Conservation (phyloP, 2,797 vertebrate genomes). For the Setipinna tenuifilis region DNA sequence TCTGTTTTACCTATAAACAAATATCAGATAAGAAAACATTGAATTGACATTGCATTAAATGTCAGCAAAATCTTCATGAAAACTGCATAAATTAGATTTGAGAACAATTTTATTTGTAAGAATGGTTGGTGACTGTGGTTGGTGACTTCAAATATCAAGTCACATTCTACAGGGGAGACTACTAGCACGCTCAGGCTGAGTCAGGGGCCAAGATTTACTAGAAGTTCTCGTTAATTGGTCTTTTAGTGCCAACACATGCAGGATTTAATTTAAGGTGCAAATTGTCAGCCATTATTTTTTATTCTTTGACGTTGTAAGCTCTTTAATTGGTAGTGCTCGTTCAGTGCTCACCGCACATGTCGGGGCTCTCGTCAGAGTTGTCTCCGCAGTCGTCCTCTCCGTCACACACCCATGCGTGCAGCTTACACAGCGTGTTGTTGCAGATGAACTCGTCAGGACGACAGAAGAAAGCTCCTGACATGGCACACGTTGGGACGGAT, state of each 20-base stretch:
- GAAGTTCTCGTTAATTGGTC: conserved; percentile 7
- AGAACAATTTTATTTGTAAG: too few species aligned
- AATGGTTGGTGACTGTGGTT: not conserved
- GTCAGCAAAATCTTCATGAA: too few species aligned
- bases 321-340: not conserved
- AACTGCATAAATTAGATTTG: too few species aligned
- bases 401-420: conserved; percentile 94
- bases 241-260: not conserved
- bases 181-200: not conserved
- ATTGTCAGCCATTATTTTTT: conserved; percentile 7
- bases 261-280: conserved; percentile 2
- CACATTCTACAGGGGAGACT: not conserved
- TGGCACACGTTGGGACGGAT: conserved; percentile 32
- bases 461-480: conserved; percentile 91
- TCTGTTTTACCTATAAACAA: not conserved
- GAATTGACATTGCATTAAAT: too few species aligned
- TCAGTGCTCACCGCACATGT: conserved; percentile 87
- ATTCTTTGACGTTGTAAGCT: not conserved
- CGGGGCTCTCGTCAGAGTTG: conserved; percentile 92
- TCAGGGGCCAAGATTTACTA: conserved; percentile 2
- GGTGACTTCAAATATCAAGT: conserved; percentile 4
- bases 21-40: too few species aligned
- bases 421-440: conserved; percentile 97
- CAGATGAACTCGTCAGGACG: conserved; percentile 94
- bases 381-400: conserved; percentile 98